These are phyloP conservation scores for Malacosoma neustria DNA, from an alignment of 2,888 invertebrate species.

Conservation along the genomic window DNA sequence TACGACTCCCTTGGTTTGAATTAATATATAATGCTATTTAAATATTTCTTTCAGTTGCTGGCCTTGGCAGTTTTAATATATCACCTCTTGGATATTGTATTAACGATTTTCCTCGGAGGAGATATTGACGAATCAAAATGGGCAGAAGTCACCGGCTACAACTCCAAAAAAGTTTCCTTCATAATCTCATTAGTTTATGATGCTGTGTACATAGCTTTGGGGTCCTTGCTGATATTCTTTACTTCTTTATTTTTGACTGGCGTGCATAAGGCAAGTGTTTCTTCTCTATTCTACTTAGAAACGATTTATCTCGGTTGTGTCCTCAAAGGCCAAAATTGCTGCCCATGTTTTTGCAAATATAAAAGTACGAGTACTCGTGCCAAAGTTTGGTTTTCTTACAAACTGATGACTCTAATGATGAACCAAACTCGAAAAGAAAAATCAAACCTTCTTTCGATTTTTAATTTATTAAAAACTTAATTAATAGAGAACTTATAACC, in stretches of 20 bases:
- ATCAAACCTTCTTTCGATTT: no score
- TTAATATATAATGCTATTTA: no score
- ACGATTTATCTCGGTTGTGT: no score
- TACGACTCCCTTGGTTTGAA: no score
- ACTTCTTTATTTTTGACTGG: constrained; percentile 48
- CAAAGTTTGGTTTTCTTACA: no score
- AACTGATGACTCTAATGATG: no score
- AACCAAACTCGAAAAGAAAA: no score
- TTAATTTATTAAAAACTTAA: no score
- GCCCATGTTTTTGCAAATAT: no score
- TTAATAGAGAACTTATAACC: no score
- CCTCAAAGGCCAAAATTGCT: no score
- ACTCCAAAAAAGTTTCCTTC: neutral
- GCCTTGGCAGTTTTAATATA: constrained; percentile 48
- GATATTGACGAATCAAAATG: neutral
- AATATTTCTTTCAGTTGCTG: constrained; percentile 55
- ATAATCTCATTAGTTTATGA: constrained; percentile 42
- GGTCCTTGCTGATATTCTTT: constrained; percentile 44
- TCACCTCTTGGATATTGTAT: neutral
- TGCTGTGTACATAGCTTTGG: constrained; percentile 41
- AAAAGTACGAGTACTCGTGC: no score
- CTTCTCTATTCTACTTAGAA: neutral
- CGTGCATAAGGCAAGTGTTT: constrained; percentile 48
- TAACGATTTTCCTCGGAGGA: neutral
- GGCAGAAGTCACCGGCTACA: neutral